Percentiles rank a stretch among this genome's conserved stretches.
Evolutionary conservation across 2,888 invertebrate genomes (phyloP).

Genomic region (Lobophora halterata): DNA sequence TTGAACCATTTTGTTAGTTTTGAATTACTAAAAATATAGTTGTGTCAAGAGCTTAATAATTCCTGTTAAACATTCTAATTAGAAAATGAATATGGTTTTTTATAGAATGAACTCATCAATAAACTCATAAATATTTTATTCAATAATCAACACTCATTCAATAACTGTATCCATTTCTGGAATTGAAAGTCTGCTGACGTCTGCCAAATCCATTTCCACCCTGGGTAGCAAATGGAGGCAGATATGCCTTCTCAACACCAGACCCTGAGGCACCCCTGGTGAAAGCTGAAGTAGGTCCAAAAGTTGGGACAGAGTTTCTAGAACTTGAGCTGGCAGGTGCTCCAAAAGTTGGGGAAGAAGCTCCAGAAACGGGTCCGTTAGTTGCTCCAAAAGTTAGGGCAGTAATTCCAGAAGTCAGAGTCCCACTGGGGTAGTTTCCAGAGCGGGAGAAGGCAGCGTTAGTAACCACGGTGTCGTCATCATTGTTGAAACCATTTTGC

Average conservation of each 20-base stretch:
- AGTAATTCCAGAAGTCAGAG: constrained; percentile 6
- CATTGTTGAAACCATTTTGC: constrained; percentile 27
- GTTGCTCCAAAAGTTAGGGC: neutral
- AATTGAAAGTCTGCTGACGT: constrained; percentile 42
- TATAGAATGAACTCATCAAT: neutral
- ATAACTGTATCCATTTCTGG: constrained; percentile 48
- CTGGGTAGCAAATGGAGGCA: constrained; percentile 45
- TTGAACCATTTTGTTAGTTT: too few species aligned
- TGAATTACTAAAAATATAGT: too few species aligned
- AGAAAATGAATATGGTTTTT: neutral
- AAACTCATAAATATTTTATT: constrained; percentile 30
- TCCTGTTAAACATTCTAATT: too few species aligned
- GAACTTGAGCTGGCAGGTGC: too few species aligned
- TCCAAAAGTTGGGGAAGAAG: constrained; percentile 1
- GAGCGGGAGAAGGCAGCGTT: constrained; percentile 41
- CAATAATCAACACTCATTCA: constrained; percentile 22
- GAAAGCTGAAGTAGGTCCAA: neutral
- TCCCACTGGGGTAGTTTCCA: constrained; percentile 16
- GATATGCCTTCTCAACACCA: constrained; percentile 45
- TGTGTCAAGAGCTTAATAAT: too few species aligned
- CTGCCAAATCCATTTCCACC: constrained; percentile 32
- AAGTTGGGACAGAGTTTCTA: neutral
- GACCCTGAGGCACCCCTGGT: constrained; percentile 14
- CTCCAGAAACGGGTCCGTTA: too few species aligned
- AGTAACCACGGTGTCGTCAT: constrained; percentile 49